Evolutionary conservation across 92 coral and sea anemone species (phyloP), one percentile per base, ranked within the genome.

Genomic region (Siderastrea radians): DNA sequence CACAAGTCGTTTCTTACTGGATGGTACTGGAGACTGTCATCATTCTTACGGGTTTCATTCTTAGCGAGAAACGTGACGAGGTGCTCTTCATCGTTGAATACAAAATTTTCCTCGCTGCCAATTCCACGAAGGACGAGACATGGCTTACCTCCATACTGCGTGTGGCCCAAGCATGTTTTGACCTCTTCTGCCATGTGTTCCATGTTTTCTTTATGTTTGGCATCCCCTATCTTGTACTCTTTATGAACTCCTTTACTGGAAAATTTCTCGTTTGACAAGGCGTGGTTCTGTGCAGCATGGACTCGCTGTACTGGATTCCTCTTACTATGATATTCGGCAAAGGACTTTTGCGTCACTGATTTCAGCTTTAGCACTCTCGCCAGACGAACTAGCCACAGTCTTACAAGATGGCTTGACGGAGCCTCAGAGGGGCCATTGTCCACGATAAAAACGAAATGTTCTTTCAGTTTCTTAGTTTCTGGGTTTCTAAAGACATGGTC

Each of bases 391-490:
- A 87, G 72, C 72, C 81, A 60, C 91, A 87, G 80, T 73, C 43
- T 44, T n/a, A 80, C 87, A 70, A 80, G 53, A 73, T 87, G 91
- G 68, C 81, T 87, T 58, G 87, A 49, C 17, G 75, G 91, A 11
- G 90, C 93, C 70, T 91, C 93, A 2, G 96, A 77, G 15, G 96
- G 95, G 11, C 97, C 95, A 75, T 94, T 94, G 49, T 94, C 95
- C 53, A 94, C 95, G 47, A 94, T 81, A 55, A 92, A 94, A 0
- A 63, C 93, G 74, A 94, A 89, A 68, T 79, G 84, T n/a, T 84
- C 79, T 75, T 94, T 94, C 48, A 94, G 70, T 60, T 72, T 92
- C 75, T 90, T 92, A n/a, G 97, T 94, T 3, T 78, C 78, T 49
- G 88, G 89, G 16, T 91, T 94, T 57, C 96, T 72, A 60, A 91